phyloP scores from a whole-genome alignment of 1,140 invertebrate species.

The Saccostrea cuccullata region DNA sequence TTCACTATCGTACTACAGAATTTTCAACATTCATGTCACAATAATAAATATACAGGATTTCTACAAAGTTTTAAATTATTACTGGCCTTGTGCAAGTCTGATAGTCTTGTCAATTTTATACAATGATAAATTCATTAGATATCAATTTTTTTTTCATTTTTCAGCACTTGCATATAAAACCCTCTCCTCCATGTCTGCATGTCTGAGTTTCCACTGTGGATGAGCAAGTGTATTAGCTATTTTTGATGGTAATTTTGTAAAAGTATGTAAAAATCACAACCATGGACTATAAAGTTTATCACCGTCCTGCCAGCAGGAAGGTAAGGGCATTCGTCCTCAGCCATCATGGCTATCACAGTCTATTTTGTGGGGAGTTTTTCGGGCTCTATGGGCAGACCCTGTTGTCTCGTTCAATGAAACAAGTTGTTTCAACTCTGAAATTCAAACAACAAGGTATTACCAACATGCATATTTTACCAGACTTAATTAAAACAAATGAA shows the following conservation, averaged over 20 bases:
- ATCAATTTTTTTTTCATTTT: neutral
- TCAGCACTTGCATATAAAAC: neutral
- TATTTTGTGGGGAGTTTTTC: neutral
- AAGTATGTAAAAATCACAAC: neutral
- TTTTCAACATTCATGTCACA: neutral
- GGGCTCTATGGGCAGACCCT: neutral
- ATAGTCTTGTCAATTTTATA: neutral
- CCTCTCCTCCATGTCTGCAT: neutral
- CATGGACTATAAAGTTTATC: neutral
- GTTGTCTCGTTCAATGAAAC: neutral
- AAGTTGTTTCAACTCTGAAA: slow-evolving; percentile 14
- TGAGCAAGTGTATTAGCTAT: neutral
- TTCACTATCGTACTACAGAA: no score
- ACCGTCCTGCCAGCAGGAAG: neutral
- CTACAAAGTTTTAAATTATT: neutral
- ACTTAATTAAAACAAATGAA: neutral
- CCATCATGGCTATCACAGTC: neutral
- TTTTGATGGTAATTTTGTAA: neutral
- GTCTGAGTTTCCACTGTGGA: neutral
- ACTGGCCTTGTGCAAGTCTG: neutral
- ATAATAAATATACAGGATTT: slow-evolving; percentile 36
- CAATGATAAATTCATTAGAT: neutral
- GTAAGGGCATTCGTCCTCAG: neutral
- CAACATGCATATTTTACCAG: neutral
- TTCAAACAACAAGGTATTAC: neutral